phyloP scores from a whole-genome alignment of 2,113 vertebrate species.

The Sceloporus tristichus region DNA sequence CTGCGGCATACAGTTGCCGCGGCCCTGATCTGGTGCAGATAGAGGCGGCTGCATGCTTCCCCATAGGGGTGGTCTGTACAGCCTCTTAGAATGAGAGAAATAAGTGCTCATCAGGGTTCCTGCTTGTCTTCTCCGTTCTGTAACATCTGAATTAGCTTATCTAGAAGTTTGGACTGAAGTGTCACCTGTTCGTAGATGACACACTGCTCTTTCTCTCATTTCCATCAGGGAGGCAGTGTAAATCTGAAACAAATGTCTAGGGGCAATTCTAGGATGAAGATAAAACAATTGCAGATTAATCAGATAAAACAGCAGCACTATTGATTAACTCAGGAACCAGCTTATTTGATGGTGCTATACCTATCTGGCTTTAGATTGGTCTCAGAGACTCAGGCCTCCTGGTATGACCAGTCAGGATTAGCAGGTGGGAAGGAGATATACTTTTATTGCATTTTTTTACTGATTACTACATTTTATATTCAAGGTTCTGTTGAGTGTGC shows the following conservation, averaged over 20 bases:
- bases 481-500: not conserved
- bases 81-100: too few relatives aligned
- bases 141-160: not conserved
- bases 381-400: too few relatives aligned
- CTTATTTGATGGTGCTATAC: not conserved
- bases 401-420: not conserved
- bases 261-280: not conserved
- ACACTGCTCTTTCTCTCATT: not conserved
- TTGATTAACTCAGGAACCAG: not conserved
- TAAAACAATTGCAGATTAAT: not conserved
- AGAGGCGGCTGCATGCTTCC: too few relatives aligned
- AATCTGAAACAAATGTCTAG: not conserved
- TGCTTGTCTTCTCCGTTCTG: too few relatives aligned
- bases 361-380: too few relatives aligned
- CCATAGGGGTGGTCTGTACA: too few relatives aligned
- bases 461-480: not conserved
- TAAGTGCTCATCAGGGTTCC: not conserved
- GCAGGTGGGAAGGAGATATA: too few relatives aligned
- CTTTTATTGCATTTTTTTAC: not conserved
- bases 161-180: not conserved
- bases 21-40: too few relatives aligned
- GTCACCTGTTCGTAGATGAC: not conserved
- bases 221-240: not conserved
- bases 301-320: not conserved
- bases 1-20: too few relatives aligned